Evolutionary conservation across 2,797 vertebrate genomes (phyloP).

Genomic region (Sitta carolinensis): DNA sequence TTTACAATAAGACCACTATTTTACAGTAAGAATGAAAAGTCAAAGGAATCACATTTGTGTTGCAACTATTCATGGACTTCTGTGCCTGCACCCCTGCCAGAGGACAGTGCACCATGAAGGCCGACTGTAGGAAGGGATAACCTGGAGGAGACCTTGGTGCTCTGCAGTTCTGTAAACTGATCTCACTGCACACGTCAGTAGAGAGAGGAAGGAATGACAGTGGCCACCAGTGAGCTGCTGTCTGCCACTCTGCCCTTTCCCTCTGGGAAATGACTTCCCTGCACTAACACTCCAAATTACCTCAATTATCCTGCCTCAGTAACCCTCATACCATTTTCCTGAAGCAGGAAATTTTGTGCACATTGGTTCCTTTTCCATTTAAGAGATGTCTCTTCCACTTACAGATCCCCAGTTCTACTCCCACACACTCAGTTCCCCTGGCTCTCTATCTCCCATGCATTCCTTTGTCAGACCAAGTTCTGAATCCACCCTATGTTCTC

Average conservation of each 20-base stretch:
- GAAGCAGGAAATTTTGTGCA: neutral
- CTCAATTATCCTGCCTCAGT: neutral
- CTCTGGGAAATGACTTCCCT: neutral
- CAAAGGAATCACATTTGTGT: neutral
- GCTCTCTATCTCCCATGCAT: neutral
- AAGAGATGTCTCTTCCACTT: neutral
- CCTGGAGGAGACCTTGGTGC: neutral
- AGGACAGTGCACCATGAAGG: neutral
- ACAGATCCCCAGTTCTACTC: neutral
- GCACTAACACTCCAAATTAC: neutral
- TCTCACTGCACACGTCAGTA: neutral
- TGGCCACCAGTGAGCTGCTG: neutral
- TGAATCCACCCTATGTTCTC: neutral
- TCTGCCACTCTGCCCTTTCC: neutral
- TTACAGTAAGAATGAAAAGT: neutral
- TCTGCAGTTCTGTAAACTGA: neutral
- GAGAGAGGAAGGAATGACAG: neutral
- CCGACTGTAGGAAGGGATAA: neutral
- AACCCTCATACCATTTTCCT: neutral
- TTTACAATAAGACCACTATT: neutral
- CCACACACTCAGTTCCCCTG: neutral
- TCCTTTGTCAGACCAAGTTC: neutral
- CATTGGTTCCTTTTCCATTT: neutral
- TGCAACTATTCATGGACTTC: neutral
- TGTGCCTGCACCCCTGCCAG: neutral